Evolutionary conservation across 2,888 invertebrate species (phyloP).

Genomic region (Lordiphosa fenestrarum): DNA sequence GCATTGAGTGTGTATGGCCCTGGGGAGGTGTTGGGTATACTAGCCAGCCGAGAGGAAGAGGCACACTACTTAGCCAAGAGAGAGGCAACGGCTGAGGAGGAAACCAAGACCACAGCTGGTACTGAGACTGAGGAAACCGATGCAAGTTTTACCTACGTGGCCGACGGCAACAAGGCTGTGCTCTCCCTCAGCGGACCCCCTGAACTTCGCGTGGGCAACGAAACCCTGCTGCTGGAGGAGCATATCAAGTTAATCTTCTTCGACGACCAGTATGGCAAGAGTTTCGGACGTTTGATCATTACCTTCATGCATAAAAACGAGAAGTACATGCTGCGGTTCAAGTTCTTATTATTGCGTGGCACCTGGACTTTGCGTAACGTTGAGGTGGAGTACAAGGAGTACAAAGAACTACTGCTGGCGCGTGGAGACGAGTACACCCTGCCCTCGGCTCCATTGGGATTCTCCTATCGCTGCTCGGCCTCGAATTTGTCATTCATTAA

Average conservation of each 20-base stretch:
- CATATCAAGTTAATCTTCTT: conserved; percentile 74
- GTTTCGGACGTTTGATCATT: conserved; percentile 74
- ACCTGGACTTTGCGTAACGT: conserved; percentile 83
- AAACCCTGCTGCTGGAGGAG: conserved; percentile 59
- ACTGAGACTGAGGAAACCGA: conserved; percentile 71
- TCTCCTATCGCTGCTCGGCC: conserved; percentile 82
- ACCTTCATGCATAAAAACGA: conserved; percentile 69
- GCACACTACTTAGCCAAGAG: conserved; percentile 77
- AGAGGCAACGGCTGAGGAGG: conserved; percentile 51
- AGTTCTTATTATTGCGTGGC: conserved; percentile 81
- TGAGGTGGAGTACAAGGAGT: conserved; percentile 81
- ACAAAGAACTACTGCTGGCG: conserved; percentile 55
- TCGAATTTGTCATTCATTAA: conserved; percentile 81
- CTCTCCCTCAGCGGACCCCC: conserved; percentile 82
- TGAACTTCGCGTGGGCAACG: conserved; percentile 78
- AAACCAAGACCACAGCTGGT: conserved; percentile 27
- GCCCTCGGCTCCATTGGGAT: conserved; percentile 82
- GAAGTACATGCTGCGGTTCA: conserved; percentile 83
- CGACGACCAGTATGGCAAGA: conserved; percentile 70
- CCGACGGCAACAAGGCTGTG: conserved; percentile 82
- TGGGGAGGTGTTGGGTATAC: conserved; percentile 83
- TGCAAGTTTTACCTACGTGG: conserved; percentile 82
- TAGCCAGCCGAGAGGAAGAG: conserved; percentile 81
- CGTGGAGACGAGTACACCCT: conserved; percentile 70
- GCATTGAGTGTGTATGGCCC: conserved; percentile 83